Percentiles rank a stretch among this genome's conserved stretches.
Evolutionary conservation across 1,140 invertebrate genomes (phyloP).

Genomic region (Teleopsis dalmanni): DNA sequence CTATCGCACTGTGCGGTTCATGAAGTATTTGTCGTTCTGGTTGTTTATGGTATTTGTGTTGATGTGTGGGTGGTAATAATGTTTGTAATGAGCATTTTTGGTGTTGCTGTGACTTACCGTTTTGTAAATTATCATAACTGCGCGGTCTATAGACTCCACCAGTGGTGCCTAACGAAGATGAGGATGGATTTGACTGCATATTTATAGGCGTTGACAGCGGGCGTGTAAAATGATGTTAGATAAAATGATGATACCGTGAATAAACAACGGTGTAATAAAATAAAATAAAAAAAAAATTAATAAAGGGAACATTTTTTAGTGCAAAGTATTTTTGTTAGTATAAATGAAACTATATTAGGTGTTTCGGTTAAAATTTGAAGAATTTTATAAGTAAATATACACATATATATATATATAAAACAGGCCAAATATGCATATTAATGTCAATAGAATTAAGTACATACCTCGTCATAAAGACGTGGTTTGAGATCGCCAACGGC

Average conservation of each 20-base stretch:
- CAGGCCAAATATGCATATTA: not conserved
- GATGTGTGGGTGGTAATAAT: constrained; percentile 26
- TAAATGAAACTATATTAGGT: no score
- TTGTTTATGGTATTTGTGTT: constrained; percentile 19
- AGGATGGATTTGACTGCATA: constrained; percentile 39
- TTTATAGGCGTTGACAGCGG: not conserved
- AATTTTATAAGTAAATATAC: no score
- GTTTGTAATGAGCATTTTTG: constrained; percentile 41
- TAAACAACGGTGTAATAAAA: not conserved
- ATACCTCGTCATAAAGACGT: constrained; percentile 41
- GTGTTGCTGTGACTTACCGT: constrained; percentile 41
- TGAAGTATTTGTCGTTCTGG: constrained; percentile 17
- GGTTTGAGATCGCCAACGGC: constrained; percentile 34
- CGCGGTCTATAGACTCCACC: constrained; percentile 37
- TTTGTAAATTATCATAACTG: constrained; percentile 43
- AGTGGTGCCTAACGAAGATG: constrained; percentile 29
- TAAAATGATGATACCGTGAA: not conserved
- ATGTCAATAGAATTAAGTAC: constrained; percentile 6
- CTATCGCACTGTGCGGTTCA: constrained; percentile 20
- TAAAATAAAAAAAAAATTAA: no score
- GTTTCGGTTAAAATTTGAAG: not conserved
- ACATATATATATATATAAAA: no score
- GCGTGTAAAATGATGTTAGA: not conserved
- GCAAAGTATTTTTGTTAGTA: no score
- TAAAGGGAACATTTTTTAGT: no score